Evolutionary conservation across 1,140 invertebrate species (phyloP).

Genomic region (Zaprionus ghesquierei): DNA sequence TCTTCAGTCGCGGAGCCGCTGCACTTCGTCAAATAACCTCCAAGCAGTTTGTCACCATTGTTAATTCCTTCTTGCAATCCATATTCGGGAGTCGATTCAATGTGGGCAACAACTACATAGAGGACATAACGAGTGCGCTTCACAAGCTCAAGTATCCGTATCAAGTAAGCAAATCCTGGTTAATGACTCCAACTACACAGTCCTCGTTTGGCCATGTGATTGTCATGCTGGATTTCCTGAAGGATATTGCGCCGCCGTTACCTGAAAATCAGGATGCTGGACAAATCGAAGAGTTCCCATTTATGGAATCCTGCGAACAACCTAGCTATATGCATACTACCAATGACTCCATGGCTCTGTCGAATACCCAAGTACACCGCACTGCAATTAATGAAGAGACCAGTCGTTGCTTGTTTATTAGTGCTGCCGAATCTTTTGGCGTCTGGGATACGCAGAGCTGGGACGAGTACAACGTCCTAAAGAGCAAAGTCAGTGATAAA

Average conservation of each 20-base stretch:
- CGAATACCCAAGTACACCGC: slow-evolving; percentile 29
- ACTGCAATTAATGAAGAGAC: slow-evolving; percentile 25
- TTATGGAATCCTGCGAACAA: slow-evolving; percentile 60
- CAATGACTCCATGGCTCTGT: slow-evolving; percentile 33
- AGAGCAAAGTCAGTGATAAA: slow-evolving; percentile 6
- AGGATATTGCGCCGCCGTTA: slow-evolving; percentile 60
- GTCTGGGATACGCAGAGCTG: slow-evolving; percentile 31
- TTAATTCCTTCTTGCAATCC: slow-evolving; percentile 60
- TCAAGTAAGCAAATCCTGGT: slow-evolving; percentile 73
- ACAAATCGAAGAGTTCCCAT: slow-evolving; percentile 44
- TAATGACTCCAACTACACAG: slow-evolving; percentile 72
- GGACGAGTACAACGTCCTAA: slow-evolving; percentile 12
- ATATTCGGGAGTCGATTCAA: slow-evolving; percentile 59
- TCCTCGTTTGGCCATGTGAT: slow-evolving; percentile 78
- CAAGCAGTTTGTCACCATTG: slow-evolving; percentile 72
- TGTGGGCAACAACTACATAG: slow-evolving; percentile 67
- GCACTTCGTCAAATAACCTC: slow-evolving; percentile 70
- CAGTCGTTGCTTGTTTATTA: slow-evolving; percentile 18
- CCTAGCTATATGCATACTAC: slow-evolving; percentile 47
- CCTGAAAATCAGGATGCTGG: neutral
- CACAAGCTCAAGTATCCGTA: slow-evolving; percentile 72
- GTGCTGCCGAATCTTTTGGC: slow-evolving; percentile 13
- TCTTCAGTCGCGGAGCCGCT: slow-evolving; percentile 48
- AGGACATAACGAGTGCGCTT: slow-evolving; percentile 65
- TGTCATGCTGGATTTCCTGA: slow-evolving; percentile 70